Evolutionary conservation across 2,888 invertebrate species (phyloP).

Genomic region (Pterostichus madidus): DNA sequence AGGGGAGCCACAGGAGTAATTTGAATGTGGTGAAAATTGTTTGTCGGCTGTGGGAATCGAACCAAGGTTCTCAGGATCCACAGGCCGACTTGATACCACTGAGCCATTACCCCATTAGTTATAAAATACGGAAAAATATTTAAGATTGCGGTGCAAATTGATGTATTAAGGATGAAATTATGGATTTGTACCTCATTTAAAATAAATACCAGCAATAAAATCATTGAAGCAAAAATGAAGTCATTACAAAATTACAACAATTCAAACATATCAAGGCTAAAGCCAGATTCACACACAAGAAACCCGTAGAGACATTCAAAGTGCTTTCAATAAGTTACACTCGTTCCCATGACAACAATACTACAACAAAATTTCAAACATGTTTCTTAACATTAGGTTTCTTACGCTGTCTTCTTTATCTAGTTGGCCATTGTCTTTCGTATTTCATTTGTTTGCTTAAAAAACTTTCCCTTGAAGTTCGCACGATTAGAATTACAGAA

Average conservation of each 20-base stretch:
- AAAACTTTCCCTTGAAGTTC: neutral
- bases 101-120: no score
- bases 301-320: neutral
- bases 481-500: neutral
- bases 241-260: conserved; percentile 5
- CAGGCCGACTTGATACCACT: no score
- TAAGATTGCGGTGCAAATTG: no score
- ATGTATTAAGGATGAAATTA: no score
- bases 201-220: no score
- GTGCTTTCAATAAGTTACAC: neutral
- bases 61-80: no score
- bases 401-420: neutral
- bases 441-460: neutral
- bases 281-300: conserved; percentile 6
- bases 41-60: no score
- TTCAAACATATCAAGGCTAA: neutral
- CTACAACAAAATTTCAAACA: neutral
- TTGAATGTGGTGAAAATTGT: no score
- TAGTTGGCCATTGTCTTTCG: neutral
- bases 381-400: neutral
- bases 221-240: neutral
- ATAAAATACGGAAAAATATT: no score
- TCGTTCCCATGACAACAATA: neutral
- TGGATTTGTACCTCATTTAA: no score
- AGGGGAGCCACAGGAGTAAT: no score